Evolutionary conservation across 1,140 invertebrate species (phyloP), one percentile per base, ranked within the genome.

Genomic region (Wiebesia pumilae): DNA sequence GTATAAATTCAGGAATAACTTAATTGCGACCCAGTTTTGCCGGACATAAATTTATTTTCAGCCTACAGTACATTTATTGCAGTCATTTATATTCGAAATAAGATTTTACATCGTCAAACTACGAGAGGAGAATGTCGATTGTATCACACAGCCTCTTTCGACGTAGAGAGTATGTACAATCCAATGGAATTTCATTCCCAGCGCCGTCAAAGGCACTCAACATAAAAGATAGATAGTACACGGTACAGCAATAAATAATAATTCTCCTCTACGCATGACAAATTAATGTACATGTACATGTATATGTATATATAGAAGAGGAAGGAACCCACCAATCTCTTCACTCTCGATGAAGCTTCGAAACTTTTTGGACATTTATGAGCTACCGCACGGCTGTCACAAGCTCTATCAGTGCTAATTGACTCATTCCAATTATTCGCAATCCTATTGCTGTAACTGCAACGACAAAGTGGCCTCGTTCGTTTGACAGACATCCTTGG

Each of bases 331-430:
- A n/a, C n/a, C 40, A 54, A 33, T 78, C 43, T 54, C 12, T 78
- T 27, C 0, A 21, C n/a, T 43, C 62, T 47, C 38, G 38, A 2
- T 16, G 58, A 38, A 30, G 35, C 16, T 62, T 0, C 27, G 27
- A 43, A 81, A 69, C 54, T 83, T 84, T 73, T 84, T 77, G 73
- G 47, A 78, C 82, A 84, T 77, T 65, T 78, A 84, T 78, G 73
- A 84, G 51, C 43, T 77, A 27, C 9, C 54, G 54, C 7, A 14
- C 7, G 51, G 21, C 81, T 83, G 67, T 73, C 81, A 6, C 43
- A 54, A 38, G 73, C 82, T 77, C 51, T 30, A 83, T 83, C 77
- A 83, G 35, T 30, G 51, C 21, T 83, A 83, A 83, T 83, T 83
- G 21, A 27, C 27, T 40, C 24, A 12, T 7, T 43, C 3, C 54